Base-by-base conservation (phyloP, 2,888 invertebrate species). In the Synergus gifuensis region DNA sequence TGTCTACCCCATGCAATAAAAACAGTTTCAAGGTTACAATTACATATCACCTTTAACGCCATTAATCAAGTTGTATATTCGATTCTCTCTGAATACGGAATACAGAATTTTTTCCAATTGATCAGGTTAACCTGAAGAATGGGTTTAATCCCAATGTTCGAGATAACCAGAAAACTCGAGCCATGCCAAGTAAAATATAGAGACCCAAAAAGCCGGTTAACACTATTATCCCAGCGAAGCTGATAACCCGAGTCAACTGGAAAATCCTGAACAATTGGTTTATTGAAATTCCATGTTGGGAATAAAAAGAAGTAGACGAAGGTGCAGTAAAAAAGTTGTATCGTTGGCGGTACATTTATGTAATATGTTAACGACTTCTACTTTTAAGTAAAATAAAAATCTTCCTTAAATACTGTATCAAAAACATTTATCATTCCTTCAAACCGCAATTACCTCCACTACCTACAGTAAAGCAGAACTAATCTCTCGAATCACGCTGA, bases 401-500 rank as follows among this genome's bases (percentile, higher is more conserved):
- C 5, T 5, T 36, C 36, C 36, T 4, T 36, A 7, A 36, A 36
- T 36, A 7, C 36, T 36, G 36, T 28, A 28, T 28, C 28, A 36
- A 9, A 54, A 54, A 54, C 16, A 54, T 54, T 54, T 54, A 54
- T 9, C n/a, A n/a, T 54, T n/a, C 9, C 9, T n/a, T 54, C 54
- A 2, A 67, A 67, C 46, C 67, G n/a, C n/a, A 67, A 67, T 67
- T 67, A 67, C n/a, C 44, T 46, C 22, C 14, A 67, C 44, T 54
- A 54, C 9, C 54, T 54, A n/a, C 54, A 8, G 16, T 54, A 9
- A 54, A n/a, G 9, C n/a, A 22, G 22, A 67, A 67, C 14, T 22
- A 14, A 67, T 54, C n/a, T 54, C n/a, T 8, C n/a, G 54, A n/a
- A n/a, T 11, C 44, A 5, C 14, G 28, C 18, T 67, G 14, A 28